phyloP scores from a whole-genome alignment of 2,888 invertebrate genomes.

The Callyntrura sp. region DNA sequence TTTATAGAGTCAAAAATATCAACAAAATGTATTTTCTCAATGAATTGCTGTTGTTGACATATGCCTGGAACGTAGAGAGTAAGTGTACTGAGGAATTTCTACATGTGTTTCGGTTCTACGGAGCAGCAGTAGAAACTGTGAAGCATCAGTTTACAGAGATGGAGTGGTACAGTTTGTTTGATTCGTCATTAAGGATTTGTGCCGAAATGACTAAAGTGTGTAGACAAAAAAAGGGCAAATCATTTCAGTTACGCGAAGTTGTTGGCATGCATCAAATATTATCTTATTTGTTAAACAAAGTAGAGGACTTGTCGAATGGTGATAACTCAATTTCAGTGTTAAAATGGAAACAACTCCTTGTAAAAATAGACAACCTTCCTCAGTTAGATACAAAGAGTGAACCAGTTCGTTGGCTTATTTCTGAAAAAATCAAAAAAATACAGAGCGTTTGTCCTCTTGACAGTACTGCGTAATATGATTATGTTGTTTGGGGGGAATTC shows the following conservation, averaged over 20 bases:
- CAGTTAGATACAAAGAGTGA: conserved; percentile 31
- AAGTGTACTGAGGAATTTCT: conserved; percentile 29
- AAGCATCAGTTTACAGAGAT: not conserved
- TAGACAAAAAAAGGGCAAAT: not conserved
- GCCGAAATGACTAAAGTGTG: not conserved
- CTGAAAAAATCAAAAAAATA: conserved; percentile 4
- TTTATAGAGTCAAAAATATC: conserved; percentile 7
- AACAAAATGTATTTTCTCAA: conserved; percentile 57
- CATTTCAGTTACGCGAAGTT: not conserved
- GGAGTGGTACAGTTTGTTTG: conserved; percentile 25
- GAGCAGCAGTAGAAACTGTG: not conserved
- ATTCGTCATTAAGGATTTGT: conserved; percentile 19
- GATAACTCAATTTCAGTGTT: not conserved
- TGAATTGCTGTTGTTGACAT: conserved; percentile 14
- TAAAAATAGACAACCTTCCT: not conserved
- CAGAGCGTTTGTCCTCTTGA: not conserved
- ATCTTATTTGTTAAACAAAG: not conserved
- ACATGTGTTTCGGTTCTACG: conserved; percentile 47
- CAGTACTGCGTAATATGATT: not conserved
- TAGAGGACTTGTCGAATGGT: conserved; percentile 8
- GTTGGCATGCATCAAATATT: conserved; percentile 29
- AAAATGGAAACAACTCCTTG: not conserved
- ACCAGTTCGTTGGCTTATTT: conserved; percentile 30
- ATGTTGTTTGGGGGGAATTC: no score
- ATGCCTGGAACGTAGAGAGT: not conserved